Evolutionary conservation across 2,113 vertebrate species (phyloP).

Genomic region (Ictidomys tridecemlineatus): DNA sequence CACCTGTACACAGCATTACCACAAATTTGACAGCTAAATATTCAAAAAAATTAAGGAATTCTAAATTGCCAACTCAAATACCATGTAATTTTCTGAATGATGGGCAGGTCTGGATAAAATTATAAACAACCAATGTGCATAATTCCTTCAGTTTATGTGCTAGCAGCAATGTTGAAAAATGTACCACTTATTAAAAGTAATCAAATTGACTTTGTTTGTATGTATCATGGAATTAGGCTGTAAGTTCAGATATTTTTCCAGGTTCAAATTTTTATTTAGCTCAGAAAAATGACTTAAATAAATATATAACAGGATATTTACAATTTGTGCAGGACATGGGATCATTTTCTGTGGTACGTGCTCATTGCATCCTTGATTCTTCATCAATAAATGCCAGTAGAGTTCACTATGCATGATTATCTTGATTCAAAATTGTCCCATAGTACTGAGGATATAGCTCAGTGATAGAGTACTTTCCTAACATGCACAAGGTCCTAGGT

Average conservation of each 20-base stretch:
- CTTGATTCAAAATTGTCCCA: not conserved
- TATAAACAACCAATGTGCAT: not conserved
- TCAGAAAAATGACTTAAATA: not conserved
- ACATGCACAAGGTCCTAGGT: no score
- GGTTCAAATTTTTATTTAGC: constrained; percentile 8
- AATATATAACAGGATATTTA: not conserved
- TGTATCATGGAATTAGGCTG: not conserved
- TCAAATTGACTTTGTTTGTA: not conserved
- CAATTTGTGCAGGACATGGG: not conserved
- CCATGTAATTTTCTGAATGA: constrained; percentile 34
- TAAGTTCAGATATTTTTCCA: not conserved
- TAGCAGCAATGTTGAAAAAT: not conserved
- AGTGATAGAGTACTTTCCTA: no score
- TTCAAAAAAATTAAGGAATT: constrained; percentile 18
- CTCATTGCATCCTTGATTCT: not conserved
- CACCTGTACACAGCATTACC: not conserved
- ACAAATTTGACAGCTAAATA: constrained; percentile 47
- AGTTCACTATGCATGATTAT: not conserved
- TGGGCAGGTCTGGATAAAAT: not conserved
- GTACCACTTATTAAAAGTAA: not conserved
- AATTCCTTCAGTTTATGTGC: not conserved
- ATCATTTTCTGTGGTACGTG: not conserved
- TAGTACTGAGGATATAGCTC: no score
- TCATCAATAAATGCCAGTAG: not conserved
- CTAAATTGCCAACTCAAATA: constrained; percentile 8